Evolutionary conservation across 1,140 invertebrate species (phyloP), one percentile per base, ranked within the genome.

Genomic region (Papilio glaucus): DNA sequence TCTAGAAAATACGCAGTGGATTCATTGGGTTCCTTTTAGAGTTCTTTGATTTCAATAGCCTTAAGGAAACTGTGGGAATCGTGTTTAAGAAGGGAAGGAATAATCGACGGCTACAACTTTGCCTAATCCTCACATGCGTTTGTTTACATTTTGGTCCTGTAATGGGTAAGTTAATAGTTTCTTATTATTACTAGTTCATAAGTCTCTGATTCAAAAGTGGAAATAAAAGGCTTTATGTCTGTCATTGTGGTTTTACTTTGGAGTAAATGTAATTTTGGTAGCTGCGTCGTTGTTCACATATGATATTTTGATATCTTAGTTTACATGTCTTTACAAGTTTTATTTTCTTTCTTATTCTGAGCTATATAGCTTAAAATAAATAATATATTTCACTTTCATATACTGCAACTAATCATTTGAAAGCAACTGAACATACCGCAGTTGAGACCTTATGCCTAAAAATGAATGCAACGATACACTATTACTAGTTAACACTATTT

Each of bases 41-140:
- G 18, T 94, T 94, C 60, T 94, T 94, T 65, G 92, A 94, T 76
- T 80, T 91, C 1, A 84, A 84, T 6, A 92, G 93, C 75, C 79
- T 94, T 0, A 89, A 81, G 65, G 87, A 94, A 5, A 94, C 94
- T 1, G 72, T 94, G 57, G 83, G 87, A 29, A 93, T 94, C 13
- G 92, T 89, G 4, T 94, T 94, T 72, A 94, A 92, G 68, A 88
- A 91, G 65, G 91, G 93, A 1, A 72, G 81, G 10, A 89, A 93
- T 68, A 93, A 92, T 71, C 85, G 93, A 67, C 88, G 91, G 80
- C 71, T 92, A 18, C 78, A 90, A 7, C 91, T 94, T 49, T 91
- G 93, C 26, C 83, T 93, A 0, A 86, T 94, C 12, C 80, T 94
- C 72, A 82, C 85, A 7, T 85, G 92, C 1, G 92, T 93, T 26